Base-by-base conservation (phyloP, 2,888 invertebrate genomes). In the Drosophila kambysellisi region DNA sequence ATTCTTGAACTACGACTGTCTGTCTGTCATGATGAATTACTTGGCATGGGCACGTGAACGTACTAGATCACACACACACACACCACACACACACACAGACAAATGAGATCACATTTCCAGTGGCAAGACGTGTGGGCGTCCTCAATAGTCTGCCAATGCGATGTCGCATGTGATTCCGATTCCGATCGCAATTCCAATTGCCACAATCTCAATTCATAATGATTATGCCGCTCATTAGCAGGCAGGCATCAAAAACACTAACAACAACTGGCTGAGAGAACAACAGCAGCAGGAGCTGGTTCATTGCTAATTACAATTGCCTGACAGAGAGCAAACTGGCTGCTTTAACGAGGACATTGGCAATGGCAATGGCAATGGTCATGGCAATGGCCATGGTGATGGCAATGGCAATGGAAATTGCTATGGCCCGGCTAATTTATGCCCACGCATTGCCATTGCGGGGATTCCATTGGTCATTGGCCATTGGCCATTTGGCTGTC, bases 181-280 rank as follows among this genome's bases (percentile, higher is more conserved):
- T 52, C 32, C 64, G 58, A 65, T 68, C 53, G 33, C 46, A 59
- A 74, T 69, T 54, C 25, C 81, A 51, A 79, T 78, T 63, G 80
- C 69, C 60, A 71, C 80, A 75, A 86, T 84, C 83, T 83, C 74
- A 79, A 89, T 89, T 81, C 76, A 85, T 89, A 77, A 83, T 75
- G 81, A 81, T 83, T 76, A 73, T 79, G 79, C 53, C 59, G 67
- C 50, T 70, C 83, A 81, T 82, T 82, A 83, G 74, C 69, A 66
- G 61, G 70, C 39, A 57, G 53, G 54, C 63, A 71, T 33, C 58
- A n/a, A 58, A 54, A 51, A n/a, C 30, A 61, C n/a, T n/a, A 51
- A 32, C 54, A 33, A n/a, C 30, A 61, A 64, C 29, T 56, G 51
- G 46, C 20, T 25, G 25, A 25, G 17, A 4, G 12, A 50, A 35